Evolutionary conservation across 2,888 invertebrate genomes (phyloP), one percentile per base, ranked within the genome.

Genomic region (Leucophora obtusa): DNA sequence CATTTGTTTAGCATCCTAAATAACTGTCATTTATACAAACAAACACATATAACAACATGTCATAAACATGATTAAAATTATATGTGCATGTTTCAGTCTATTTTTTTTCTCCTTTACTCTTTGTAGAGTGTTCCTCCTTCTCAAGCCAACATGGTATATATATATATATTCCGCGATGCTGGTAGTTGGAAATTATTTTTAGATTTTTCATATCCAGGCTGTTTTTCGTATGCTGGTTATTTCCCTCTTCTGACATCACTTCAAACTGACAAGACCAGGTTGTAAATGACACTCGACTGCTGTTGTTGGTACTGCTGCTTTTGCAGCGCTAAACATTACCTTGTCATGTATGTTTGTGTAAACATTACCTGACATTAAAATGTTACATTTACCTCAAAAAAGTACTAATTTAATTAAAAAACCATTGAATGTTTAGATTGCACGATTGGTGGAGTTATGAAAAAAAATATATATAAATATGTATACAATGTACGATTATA

Each of bases 381-480:
- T 76, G 66, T 80, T 76, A 73, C 72, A 68, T 81, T 59, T 76
- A 51, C 72, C 68, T 76, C 80, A 76, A 53, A 33, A 70, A 28
- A 58, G 53, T 53, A 65, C 80, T 76, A 81, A 81, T 81, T 81
- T 81, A 81, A 81, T 81, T 81, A 81, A 81, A 76, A 81, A 76
- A 24, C 21, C 70, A 63, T 65, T 65, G 38, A 70, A 70, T 76
- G 65, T 70, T 76, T 76, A 70, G 76, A 43, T 65, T 28, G 33
- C 53, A 65, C 65, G 70, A 69, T 62, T 62, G 75, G 50, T 69
- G 28, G 28, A 7, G 28, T 28, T 28, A 6, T 6, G 1, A 28
- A 4, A 28, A 28, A 28, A 28, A 28, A 28, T 28, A 28, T 24
- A 24, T 5, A 24, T 24, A 24, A n/a, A n/a, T n/a, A n/a, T n/a